Evolutionary conservation across 2,113 vertebrate species (phyloP), one percentile per base, ranked within the genome.

Genomic region (Osmerus eperlanus): DNA sequence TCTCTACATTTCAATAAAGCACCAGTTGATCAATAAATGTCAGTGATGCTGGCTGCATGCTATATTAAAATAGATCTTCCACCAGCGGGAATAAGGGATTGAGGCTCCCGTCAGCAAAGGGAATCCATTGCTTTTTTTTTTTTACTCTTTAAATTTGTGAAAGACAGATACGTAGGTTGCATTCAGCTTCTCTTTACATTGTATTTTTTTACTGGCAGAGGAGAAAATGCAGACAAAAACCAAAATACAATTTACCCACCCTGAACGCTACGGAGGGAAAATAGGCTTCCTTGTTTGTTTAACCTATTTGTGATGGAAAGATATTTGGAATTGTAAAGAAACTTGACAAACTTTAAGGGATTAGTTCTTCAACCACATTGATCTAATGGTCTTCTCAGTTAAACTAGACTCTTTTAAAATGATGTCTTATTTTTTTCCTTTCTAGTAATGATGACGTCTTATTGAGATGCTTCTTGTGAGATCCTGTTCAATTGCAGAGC

Each of bases 1-100:
- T 60, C 60, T 77, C 74, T 81, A 79, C 70, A 77, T 85, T 85
- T 83, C 77, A 83, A 69, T 79, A 85, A 77, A 83, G 70, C 55
- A 79, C 18, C 18, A 36, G 47, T 52, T 69, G 77, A 85, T 79
- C 81, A 85, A 85, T 83, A 83, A 68, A 76, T 77, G 74, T 81
- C 77, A 81, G 58, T n/a, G 63, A 54, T 66, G 69, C 77, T 82
- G 59, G 71, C 65, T 76, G 71, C 68, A 72, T 74, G 73, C 64
- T 80, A 71, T 76, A 74, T 82, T 76, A 78, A 81, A 82, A 85
- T 81, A 74, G 61, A 68, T 79, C 61, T 65, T 66, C 59, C 54
- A 25, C 52, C 64, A 62, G 65, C 12, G 13, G 61, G 67, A 62
- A 70, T 64, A 79, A 78, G 16, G 61, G 67, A 62, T 68, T 64